Base-by-base conservation (phyloP, 2,888 invertebrate species). In the Mayetiola destructor region DNA sequence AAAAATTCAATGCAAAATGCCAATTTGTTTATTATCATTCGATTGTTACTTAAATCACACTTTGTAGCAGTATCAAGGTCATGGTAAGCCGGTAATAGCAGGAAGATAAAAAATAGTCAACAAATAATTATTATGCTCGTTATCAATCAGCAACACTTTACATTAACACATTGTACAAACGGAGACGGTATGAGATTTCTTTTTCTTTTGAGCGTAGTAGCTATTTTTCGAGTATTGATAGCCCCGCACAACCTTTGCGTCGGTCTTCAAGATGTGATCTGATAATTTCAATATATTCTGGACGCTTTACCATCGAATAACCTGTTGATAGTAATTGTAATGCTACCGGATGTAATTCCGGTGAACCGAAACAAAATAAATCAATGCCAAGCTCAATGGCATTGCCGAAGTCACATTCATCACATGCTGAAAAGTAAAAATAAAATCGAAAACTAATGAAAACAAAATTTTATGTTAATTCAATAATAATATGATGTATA, bases 391-490 rank as follows among this genome's bases (percentile, higher is more conserved):
- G 75, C 70, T 96, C 95, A 2, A 96, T 70, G 0, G 91, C 87
- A 57, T 91, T 92, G 0, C 94, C 96, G 72, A 92, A 95, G 69
- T 96, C 95, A 67, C 88, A 87, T 69, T 97, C 96, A 67, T 96
- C 96, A 58, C 88, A 82, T 0, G 95, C 96, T 68, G 14, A 29
- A 3, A 37, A 37, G 42, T 6, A 5, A 20, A 35, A 12, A 30
- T 30, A 9, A 35, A 35, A 23, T 39, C n/a, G 12, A n/a, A 6
- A n/a, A 39, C 39, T 10, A 53, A 53, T 3, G 12, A 2, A 10
- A 8, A 32, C 6, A 3, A 20, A 53, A 29, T 29, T 23, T 6
- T 5, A 18, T 20, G 30, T 27, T 40, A 4, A 16, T 23, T 35
- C 8, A 18, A 21, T 37, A 21, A 29, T 16, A 16, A 40, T 20